Evolutionary conservation across 2,888 invertebrate genomes (phyloP), one percentile per base, ranked within the genome.

Genomic region (Mactromeris polynyma): DNA sequence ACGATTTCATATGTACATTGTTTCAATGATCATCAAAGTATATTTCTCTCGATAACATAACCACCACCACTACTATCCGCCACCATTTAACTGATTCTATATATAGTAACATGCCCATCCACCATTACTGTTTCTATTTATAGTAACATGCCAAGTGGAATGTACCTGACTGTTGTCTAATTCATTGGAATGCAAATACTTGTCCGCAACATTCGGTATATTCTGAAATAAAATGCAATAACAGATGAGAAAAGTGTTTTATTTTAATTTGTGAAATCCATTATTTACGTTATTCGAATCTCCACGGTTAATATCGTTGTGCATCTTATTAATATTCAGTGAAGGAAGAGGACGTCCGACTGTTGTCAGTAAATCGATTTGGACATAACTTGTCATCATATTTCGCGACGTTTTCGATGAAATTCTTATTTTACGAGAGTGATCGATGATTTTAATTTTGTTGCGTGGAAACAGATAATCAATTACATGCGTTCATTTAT

Each of bases 161-260:
- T 73, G 73, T 88, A 88, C 88, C 88, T 88, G 89, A 17, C 33
- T 64, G 81, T 87, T 86, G 46, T 86, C 89, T 26, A 83, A n/a
- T 33, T 89, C 86, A 64, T 89, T 86, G n/a, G 36, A 58, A 38
- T 80, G 42, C 83, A 87, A 38, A 46, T 86, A 86, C 79, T 86
- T 89, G 84, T 89, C 89, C 36, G 86, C 83, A 31, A 89, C 81
- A 58, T 86, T 89, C 21, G 86, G 89, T 31, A 89, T 79, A 33
- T 31, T 89, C 89, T 89, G 89, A 89, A 89, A 89, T 40, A 77
- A 83, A 81, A 89, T 19, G 31, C 14, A 46, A 51, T 42, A 79
- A 79, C 36, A 40, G 21, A 21, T 77, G 77, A 77, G 4, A 9
- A 19, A 17, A 46, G 11, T 3, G 46, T 17, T 46, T 46, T 9